These are phyloP conservation scores for Cylloceria caligata DNA, from an alignment of 2,888 invertebrate genomes.

Conservation along the genomic window DNA sequence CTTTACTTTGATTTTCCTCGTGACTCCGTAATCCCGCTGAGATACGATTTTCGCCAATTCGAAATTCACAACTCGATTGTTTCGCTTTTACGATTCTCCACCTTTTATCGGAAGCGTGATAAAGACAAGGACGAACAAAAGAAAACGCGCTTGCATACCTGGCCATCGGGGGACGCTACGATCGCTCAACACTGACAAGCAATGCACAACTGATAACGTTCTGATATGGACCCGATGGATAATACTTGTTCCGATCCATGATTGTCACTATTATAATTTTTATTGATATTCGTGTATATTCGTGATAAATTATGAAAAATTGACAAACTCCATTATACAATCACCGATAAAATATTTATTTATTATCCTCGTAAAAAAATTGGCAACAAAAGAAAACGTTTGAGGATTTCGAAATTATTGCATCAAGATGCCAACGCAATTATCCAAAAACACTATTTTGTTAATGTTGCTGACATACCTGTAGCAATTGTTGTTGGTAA, in stretches of 20 bases:
- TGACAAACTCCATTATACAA: too few relatives aligned
- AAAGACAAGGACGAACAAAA: conserved; percentile 16
- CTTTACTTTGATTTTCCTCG: background rate
- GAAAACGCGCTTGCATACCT: conserved; percentile 20
- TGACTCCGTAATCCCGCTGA: too few relatives aligned
- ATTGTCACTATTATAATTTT: background rate
- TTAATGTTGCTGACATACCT: too few relatives aligned
- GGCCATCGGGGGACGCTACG: conserved; percentile 26
- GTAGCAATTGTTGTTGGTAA: too few relatives aligned
- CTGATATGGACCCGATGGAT: background rate
- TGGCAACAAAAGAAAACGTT: too few relatives aligned
- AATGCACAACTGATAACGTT: background rate
- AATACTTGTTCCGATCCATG: background rate
- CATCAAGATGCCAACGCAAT: too few relatives aligned
- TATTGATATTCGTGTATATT: background rate
- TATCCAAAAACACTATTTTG: too few relatives aligned
- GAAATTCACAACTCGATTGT: background rate
- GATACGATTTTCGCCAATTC: background rate
- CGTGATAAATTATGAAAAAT: too few relatives aligned
- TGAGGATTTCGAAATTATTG: too few relatives aligned
- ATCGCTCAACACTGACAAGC: background rate
- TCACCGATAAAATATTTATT: too few relatives aligned
- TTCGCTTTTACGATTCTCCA: background rate
- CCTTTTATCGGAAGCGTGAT: conserved; percentile 1
- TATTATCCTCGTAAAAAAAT: too few relatives aligned